Percentiles rank a stretch among this genome's conserved stretches.
Evolutionary conservation across 2,888 invertebrate species (phyloP).

Genomic region (Bimastos eiseni): DNA sequence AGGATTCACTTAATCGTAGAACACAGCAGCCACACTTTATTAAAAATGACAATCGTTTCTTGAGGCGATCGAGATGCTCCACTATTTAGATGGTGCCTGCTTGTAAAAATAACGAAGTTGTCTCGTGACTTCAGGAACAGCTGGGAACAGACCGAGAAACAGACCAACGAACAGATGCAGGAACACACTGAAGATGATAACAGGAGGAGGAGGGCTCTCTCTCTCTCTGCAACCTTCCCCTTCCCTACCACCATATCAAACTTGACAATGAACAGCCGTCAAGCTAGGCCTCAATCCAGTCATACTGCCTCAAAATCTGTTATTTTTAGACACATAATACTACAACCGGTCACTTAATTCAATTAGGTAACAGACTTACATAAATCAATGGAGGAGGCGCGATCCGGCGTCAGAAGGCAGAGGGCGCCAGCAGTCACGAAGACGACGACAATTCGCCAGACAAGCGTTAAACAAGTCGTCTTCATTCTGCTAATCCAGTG

Average conservation of each 20-base stretch:
- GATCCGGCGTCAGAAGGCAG: not conserved
- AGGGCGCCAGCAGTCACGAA: not conserved
- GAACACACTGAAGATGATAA: not conserved
- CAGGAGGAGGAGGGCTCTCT: too few relatives aligned
- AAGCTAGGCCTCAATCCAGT: not conserved
- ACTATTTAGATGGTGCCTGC: not conserved
- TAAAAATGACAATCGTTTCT: not conserved
- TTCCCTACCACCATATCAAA: not conserved
- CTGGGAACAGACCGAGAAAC: not conserved
- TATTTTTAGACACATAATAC: not conserved
- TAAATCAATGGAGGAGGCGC: not conserved
- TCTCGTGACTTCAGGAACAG: not conserved
- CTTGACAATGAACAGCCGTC: not conserved
- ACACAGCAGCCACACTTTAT: not conserved
- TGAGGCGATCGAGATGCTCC: not conserved
- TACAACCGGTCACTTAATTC: not conserved
- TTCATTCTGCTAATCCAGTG: not conserved
- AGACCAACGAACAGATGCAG: not conserved
- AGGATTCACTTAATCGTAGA: not conserved
- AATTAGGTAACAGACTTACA: conserved; percentile 16
- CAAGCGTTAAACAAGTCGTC: conserved; percentile 13
- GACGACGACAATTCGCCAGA: not conserved
- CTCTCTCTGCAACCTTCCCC: too few relatives aligned
- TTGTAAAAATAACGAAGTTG: not conserved
- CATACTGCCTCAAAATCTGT: not conserved